Base-by-base conservation (phyloP, 2,113 vertebrate genomes). In the Symphodus melops region DNA sequence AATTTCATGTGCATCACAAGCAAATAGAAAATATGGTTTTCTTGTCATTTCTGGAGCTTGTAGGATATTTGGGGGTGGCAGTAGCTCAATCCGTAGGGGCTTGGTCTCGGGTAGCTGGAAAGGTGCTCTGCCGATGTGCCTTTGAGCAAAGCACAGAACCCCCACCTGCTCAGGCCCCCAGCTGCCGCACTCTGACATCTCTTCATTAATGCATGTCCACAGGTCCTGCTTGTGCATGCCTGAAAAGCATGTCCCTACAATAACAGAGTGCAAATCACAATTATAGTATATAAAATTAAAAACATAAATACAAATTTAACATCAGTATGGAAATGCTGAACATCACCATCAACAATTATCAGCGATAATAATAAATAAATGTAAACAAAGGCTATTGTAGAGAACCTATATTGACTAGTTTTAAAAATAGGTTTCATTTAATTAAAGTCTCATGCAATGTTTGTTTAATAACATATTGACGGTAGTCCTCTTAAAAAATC, bases 11-110 rank as follows among this genome's bases (percentile, higher is more conserved):
- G 37, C 64, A 70, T 53, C 58, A 48, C 48, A 62, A 55, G 23
- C 48, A 1, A 2, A n/a, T 2, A 20, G 41, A 58, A 54, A 13
- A 67, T 63, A 59, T 54, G 39, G 41, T 51, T 36, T 44, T 16
- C 46, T 5, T 17, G 46, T 48, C 17, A 7, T 17, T 48, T 14
- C 33, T 49, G 21, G 20, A 0, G 11, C 13, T 16, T 23, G 37
- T 41, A 66, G 51, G 68, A 68, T 21, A 17, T 41, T 9, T 66
- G 23, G n/a, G n/a, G n/a, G n/a, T n/a, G n/a, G n/a, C n/a, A n/a
- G n/a, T n/a, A n/a, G n/a, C n/a, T n/a, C n/a, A n/a, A n/a, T n/a
- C n/a, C n/a, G n/a, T n/a, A n/a, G n/a, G n/a, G n/a, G n/a, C n/a
- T n/a, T n/a, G n/a, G n/a, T n/a, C n/a, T n/a, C n/a, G n/a, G n/a